phyloP scores from a whole-genome alignment of 2,888 invertebrate species.

The Macaria notata region DNA sequence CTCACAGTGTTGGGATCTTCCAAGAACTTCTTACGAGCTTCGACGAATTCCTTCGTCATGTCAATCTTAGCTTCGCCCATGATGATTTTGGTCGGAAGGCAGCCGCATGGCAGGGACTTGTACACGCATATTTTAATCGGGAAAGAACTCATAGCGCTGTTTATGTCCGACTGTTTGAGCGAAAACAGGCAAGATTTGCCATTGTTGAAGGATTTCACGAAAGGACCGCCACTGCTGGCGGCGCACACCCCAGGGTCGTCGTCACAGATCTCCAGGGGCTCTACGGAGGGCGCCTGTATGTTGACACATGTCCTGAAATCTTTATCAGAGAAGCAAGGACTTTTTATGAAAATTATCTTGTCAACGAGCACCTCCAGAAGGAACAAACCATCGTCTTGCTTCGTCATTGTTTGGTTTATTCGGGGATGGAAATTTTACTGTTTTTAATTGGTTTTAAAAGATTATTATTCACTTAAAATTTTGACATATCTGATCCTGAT shows the following conservation, averaged over 20 bases:
- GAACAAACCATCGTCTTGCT: conserved; percentile 82
- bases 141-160: conserved; percentile 77
- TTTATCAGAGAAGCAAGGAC: conserved; percentile 70
- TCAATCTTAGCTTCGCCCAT: conserved; percentile 83
- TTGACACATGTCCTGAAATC: conserved; percentile 83
- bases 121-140: conserved; percentile 81
- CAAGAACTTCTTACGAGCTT: conserved; percentile 74
- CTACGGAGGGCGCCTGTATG: conserved; percentile 82
- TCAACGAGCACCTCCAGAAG: conserved; percentile 85
- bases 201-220: conserved; percentile 78
- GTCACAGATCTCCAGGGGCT: conserved; percentile 84
- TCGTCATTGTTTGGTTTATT: conserved; percentile 50
- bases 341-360: conserved; percentile 64
- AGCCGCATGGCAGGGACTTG: conserved; percentile 83
- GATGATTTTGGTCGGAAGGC: conserved; percentile 83
- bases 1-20: conserved; percentile 71
- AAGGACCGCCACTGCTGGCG: conserved; percentile 62
- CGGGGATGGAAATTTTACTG: conserved; percentile 62
- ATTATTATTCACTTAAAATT: conserved; percentile 26
- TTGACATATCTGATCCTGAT: conserved; percentile 23
- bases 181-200: conserved; percentile 88
- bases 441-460: conserved; percentile 35
- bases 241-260: conserved; percentile 74
- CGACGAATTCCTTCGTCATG: conserved; percentile 82
- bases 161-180: conserved; percentile 78